Evolutionary conservation across 2,888 invertebrate species (phyloP).

Genomic region (Caenorhabditis sinica): DNA sequence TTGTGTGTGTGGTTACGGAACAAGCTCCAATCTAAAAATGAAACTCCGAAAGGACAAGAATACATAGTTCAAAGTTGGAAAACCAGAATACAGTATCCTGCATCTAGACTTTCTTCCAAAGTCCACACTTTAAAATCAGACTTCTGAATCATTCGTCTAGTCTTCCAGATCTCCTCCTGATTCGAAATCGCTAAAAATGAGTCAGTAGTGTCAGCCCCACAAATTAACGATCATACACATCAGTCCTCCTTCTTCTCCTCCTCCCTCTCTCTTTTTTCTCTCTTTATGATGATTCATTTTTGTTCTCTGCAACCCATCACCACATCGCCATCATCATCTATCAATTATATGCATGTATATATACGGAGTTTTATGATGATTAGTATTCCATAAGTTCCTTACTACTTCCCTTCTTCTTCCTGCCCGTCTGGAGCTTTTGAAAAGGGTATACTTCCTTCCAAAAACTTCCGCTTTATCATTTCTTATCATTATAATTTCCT

Average conservation of each 20-base stretch:
- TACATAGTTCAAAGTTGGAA: not conserved
- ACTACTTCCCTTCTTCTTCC: not conserved
- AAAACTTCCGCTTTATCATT: constrained; percentile 23
- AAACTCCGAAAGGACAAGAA: not conserved
- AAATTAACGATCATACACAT: constrained; percentile 42
- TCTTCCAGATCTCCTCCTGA: not conserved
- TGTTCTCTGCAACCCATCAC: constrained; percentile 27
- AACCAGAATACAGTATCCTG: no score
- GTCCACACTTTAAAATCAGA: not conserved
- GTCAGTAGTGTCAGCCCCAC: constrained; percentile 23
- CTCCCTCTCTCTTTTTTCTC: constrained; percentile 17
- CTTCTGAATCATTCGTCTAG: constrained; percentile 21
- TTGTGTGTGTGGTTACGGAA: not conserved
- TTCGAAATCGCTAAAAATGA: constrained; percentile 29
- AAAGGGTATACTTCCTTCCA: constrained; percentile 19
- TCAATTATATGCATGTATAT: constrained; percentile 22
- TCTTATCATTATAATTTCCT: constrained; percentile 21
- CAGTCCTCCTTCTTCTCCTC: not conserved
- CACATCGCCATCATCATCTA: constrained; percentile 10
- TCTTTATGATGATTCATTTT: constrained; percentile 42
- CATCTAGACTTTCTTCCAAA: not conserved
- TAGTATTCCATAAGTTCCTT: constrained; percentile 13
- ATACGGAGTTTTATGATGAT: not conserved
- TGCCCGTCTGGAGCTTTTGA: not conserved
- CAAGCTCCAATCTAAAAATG: not conserved